phyloP scores from a whole-genome alignment of 2,113 vertebrate genomes.

The Sorex fumeus region DNA sequence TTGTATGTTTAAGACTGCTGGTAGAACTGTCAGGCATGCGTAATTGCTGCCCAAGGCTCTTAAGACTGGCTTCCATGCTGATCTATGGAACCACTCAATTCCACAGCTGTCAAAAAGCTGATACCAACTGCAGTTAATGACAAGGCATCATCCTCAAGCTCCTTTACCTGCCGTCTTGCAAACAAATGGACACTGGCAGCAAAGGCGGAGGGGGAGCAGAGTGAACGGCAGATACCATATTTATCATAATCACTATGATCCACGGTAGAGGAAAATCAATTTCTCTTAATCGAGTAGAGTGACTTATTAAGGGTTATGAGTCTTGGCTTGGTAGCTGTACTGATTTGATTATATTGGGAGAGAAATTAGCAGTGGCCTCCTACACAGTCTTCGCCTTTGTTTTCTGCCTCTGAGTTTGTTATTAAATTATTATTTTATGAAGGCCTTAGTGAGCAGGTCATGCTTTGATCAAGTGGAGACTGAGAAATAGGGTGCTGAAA shows the following conservation, averaged over 20 bases:
- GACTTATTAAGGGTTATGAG: conserved; percentile 95
- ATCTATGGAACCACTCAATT: conserved; percentile 88
- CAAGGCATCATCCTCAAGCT: conserved; percentile 83
- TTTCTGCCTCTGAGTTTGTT: conserved; percentile 85
- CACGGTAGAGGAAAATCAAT: conserved; percentile 91
- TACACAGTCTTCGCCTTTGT: conserved; percentile 87
- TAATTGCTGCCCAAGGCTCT: conserved; percentile 81
- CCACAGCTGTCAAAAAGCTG: conserved; percentile 90
- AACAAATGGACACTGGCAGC: conserved; percentile 86
- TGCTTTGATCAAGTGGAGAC: conserved; percentile 84
- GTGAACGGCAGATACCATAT: conserved; percentile 87
- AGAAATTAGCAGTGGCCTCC: conserved; percentile 89
- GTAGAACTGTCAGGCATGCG: conserved; percentile 67
- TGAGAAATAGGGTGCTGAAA: conserved; percentile 83
- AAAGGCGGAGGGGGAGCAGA: conserved; percentile 66
- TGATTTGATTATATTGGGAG: conserved; percentile 90
- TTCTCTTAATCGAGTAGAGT: conserved; percentile 93
- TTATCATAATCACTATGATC: conserved; percentile 94
- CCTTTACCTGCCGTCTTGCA: conserved; percentile 85
- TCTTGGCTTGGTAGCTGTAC: conserved; percentile 88
- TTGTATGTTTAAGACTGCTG: conserved; percentile 68
- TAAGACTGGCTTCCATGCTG: conserved; percentile 82
- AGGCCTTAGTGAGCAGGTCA: conserved; percentile 86
- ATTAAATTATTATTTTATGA: conserved; percentile 88
- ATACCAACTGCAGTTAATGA: conserved; percentile 93